A percentile compares a stretch with the other conserved stretches of the same genome.
These are phyloP conservation scores for Lophius americanus DNA, from an alignment of 2,797 vertebrate genomes.

Conservation along the genomic window DNA sequence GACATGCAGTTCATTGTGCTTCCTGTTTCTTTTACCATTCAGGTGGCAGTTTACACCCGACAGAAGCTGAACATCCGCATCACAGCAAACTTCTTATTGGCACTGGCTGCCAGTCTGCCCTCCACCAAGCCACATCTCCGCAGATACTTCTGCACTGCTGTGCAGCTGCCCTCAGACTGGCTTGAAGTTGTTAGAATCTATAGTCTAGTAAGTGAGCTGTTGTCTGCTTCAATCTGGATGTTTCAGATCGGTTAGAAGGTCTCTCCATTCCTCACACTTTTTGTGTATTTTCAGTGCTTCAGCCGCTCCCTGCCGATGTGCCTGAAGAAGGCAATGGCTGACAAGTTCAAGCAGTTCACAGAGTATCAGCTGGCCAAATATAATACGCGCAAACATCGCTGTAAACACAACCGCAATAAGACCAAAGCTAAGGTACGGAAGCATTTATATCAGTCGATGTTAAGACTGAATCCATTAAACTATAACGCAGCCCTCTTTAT, in stretches of 20 bases:
- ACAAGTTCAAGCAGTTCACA: conserved; percentile 90
- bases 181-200: conserved; percentile 86
- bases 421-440: conserved; percentile 57
- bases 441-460: neutral
- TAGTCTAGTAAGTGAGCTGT: conserved; percentile 61
- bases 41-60: conserved; percentile 89
- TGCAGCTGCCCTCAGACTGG: conserved; percentile 92
- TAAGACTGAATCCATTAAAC: too few relatives aligned
- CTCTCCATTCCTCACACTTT: neutral
- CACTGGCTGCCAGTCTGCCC: conserved; percentile 81
- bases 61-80: conserved; percentile 89
- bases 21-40: conserved; percentile 8
- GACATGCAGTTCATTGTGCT: neutral
- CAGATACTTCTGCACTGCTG: conserved; percentile 85
- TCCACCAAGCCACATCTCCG: conserved; percentile 84
- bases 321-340: conserved; percentile 85
- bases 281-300: conserved; percentile 78
- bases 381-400: conserved; percentile 86
- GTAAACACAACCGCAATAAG: conserved; percentile 77
- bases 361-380: conserved; percentile 94
- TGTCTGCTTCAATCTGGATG: neutral
- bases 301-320: conserved; percentile 82
- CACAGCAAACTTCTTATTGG: conserved; percentile 87
- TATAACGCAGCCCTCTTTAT: too few relatives aligned
- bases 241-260: neutral